phyloP scores from a whole-genome alignment of 2,797 vertebrate genomes.

The Chanos chanos region DNA sequence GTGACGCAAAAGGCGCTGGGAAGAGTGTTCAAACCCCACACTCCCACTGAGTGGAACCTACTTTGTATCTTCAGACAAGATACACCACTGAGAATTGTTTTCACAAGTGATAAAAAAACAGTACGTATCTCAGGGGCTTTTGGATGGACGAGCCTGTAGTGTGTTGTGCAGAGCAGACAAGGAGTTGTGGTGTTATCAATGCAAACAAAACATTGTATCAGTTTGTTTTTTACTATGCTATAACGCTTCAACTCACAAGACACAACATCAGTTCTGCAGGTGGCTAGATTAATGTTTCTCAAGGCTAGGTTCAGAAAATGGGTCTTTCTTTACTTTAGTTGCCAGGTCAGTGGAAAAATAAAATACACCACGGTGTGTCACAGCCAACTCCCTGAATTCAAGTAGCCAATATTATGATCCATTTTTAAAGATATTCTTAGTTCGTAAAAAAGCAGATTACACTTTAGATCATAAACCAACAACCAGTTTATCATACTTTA shows the following conservation, averaged over 20 bases:
- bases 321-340: slow-evolving; percentile 37
- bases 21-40: slow-evolving; percentile 18
- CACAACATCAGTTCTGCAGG: slow-evolving; percentile 29
- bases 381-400: too few species aligned
- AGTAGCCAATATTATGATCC: too few species aligned
- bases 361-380: too few species aligned
- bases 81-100: background rate
- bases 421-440: too few species aligned
- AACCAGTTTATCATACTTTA: too few species aligned
- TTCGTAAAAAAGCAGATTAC: too few species aligned
- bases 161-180: background rate
- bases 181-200: background rate
- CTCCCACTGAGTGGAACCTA: slow-evolving; percentile 19
- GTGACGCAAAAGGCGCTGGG: slow-evolving; percentile 30
- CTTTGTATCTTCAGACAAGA: slow-evolving; percentile 36
- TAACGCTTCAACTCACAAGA: slow-evolving; percentile 29
- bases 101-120: background rate
- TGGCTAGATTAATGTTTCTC: slow-evolving; percentile 46
- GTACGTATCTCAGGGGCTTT: too few species aligned
- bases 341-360: too few species aligned
- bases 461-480: too few species aligned
- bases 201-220: slow-evolving; percentile 15
- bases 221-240: slow-evolving; percentile 32
- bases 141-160: too few species aligned
- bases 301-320: slow-evolving; percentile 42